Percentiles rank a stretch among this genome's conserved stretches.
Conservation (phyloP, 2,113 vertebrate species). For the Pluvialis apricaria region DNA sequence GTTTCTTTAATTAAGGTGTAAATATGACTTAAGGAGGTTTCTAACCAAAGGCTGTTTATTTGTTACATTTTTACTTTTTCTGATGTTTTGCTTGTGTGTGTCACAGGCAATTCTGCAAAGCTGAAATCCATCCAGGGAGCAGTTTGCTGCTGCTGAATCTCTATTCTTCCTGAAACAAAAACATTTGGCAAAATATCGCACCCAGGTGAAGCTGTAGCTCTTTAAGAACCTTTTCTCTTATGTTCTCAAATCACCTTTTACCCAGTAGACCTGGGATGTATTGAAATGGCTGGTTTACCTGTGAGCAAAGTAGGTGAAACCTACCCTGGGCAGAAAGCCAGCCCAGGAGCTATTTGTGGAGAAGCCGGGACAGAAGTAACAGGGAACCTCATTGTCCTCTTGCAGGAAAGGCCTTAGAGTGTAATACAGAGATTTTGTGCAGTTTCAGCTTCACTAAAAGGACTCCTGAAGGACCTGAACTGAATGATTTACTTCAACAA, state of each 20-base stretch:
- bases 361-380: background rate
- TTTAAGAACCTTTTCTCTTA: background rate
- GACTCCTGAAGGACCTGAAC: background rate
- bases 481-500: background rate
- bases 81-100: background rate
- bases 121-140: background rate
- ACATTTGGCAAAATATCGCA: background rate
- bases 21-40: background rate
- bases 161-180: background rate
- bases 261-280: rapidly evolving
- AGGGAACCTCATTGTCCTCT: background rate
- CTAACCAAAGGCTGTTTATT: background rate
- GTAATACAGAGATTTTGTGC: background rate
- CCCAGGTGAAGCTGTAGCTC: background rate
- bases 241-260: background rate
- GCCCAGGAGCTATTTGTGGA: background rate
- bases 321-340: background rate
- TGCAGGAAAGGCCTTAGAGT: background rate
- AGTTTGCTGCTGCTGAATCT: background rate
- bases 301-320: background rate
- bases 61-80: background rate
- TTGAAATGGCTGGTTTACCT: background rate
- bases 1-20: background rate
- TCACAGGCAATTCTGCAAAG: background rate
- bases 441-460: background rate